phyloP scores from a whole-genome alignment of 2,113 vertebrate species.

The Archilochus colubris region DNA sequence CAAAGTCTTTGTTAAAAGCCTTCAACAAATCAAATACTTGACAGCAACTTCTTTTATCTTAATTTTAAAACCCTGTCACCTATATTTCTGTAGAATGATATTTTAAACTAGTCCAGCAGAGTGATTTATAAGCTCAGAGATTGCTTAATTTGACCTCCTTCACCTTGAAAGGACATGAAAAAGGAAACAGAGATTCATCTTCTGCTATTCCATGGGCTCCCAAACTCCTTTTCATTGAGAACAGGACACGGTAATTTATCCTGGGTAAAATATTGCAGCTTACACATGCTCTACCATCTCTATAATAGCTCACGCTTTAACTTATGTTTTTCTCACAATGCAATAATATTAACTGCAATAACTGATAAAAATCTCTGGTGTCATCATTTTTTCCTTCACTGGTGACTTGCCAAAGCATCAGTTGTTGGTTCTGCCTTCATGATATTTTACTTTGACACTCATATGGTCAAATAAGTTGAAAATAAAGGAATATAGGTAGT shows the following conservation, averaged over 20 bases:
- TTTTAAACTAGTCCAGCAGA: constrained; percentile 39
- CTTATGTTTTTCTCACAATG: neutral
- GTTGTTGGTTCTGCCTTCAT: neutral
- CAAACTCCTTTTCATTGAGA: neutral
- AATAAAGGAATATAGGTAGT: neutral
- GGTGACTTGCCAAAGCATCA: neutral
- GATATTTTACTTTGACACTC: neutral
- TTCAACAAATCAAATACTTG: constrained; percentile 49
- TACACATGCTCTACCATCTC: neutral
- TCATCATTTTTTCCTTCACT: neutral
- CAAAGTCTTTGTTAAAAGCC: constrained; percentile 22
- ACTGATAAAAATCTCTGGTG: neutral
- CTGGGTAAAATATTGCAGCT: constrained; percentile 13
- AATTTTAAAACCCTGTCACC: constrained; percentile 45
- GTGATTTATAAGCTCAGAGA: constrained; percentile 52
- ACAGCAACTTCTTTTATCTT: constrained; percentile 60
- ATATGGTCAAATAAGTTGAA: neutral
- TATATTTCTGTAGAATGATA: constrained; percentile 33
- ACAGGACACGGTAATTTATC: neutral
- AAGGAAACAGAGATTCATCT: constrained; percentile 57
- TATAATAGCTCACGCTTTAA: neutral
- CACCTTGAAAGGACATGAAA: constrained; percentile 57
- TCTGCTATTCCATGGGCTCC: neutral
- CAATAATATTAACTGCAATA: neutral
- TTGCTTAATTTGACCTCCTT: constrained; percentile 54